Evolutionary conservation across 37 sponge, comb jelly and placozoan genomes (phyloP).

Genomic region (Hexactinellida sp.): DNA sequence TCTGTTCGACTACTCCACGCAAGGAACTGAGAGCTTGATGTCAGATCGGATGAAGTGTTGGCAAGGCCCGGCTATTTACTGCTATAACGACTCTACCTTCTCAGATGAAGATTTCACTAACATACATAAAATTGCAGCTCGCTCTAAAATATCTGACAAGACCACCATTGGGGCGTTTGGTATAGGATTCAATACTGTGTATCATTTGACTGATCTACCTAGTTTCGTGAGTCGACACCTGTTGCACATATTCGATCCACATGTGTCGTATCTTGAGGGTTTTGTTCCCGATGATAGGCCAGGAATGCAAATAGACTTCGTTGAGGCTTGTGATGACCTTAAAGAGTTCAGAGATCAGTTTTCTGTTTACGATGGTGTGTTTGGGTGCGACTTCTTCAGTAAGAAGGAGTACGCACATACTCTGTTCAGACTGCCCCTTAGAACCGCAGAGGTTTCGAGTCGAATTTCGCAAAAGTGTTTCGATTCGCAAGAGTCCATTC

Average conservation of each 20-base stretch:
- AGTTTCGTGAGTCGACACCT: slow-evolving; percentile 50
- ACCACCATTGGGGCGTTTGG: slow-evolving; percentile 70
- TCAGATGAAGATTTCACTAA: slow-evolving; percentile 51
- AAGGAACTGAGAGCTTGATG: slow-evolving; percentile 22
- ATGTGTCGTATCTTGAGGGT: slow-evolving; percentile 44
- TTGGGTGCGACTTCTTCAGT: slow-evolving; percentile 31
- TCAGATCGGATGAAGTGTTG: slow-evolving; percentile 38
- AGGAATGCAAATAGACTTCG: slow-evolving; percentile 52
- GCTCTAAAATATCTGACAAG: slow-evolving; percentile 43
- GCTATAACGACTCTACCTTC: slow-evolving; percentile 50
- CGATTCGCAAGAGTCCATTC: not conserved
- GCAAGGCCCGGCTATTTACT: slow-evolving; percentile 72
- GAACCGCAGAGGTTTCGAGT: not conserved
- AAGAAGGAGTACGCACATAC: not conserved
- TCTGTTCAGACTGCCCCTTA: slow-evolving; percentile 18
- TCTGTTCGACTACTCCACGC: slow-evolving; percentile 46
- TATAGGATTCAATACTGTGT: slow-evolving; percentile 59
- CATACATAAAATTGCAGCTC: slow-evolving; percentile 52
- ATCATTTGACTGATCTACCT: slow-evolving; percentile 66
- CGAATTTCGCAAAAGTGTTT: not conserved
- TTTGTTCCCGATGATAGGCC: slow-evolving; percentile 26
- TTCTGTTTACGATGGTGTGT: slow-evolving; percentile 41
- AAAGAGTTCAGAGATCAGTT: slow-evolving; percentile 44
- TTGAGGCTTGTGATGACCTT: slow-evolving; percentile 22
- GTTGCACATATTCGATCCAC: slow-evolving; percentile 67